Evolutionary conservation across 2,888 invertebrate genomes (phyloP).

Genomic region (Drosophila picticornis): DNA sequence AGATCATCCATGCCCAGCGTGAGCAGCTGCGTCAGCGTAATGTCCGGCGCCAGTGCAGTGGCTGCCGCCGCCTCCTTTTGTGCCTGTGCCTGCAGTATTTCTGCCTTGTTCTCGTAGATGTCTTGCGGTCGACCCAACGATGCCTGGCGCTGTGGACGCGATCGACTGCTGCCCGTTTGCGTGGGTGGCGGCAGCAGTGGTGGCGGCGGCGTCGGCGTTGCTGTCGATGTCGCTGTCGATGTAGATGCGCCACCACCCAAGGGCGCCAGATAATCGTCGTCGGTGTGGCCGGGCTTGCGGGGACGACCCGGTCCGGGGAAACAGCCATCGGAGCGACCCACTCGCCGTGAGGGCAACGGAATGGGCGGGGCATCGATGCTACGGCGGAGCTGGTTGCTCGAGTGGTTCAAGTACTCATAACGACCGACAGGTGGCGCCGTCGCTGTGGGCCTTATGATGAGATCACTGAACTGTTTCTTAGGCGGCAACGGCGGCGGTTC

Average conservation of each 20-base stretch:
- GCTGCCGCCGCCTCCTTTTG: constrained; percentile 39
- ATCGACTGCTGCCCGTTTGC: constrained; percentile 66
- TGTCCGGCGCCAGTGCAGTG: constrained; percentile 86
- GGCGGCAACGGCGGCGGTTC: constrained; percentile 91
- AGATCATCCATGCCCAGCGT: constrained; percentile 93
- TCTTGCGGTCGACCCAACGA: constrained; percentile 76
- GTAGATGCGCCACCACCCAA: constrained; percentile 77
- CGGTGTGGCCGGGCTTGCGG: constrained; percentile 87
- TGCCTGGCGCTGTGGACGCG: constrained; percentile 79
- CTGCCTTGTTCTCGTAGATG: constrained; percentile 84
- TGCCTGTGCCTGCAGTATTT: constrained; percentile 79
- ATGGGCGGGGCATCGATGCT: constrained; percentile 86
- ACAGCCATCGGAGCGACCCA: constrained; percentile 86
- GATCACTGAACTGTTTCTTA: constrained; percentile 88
- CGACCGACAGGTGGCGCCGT: constrained; percentile 64
- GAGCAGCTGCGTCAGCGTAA: constrained; percentile 93
- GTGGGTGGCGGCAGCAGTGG: constrained; percentile 86
- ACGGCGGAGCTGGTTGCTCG: constrained; percentile 49
- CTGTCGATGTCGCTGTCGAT: constrained; percentile 82
- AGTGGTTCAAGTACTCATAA: constrained; percentile 82
- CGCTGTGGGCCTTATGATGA: constrained; percentile 86
- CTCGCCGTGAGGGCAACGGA: constrained; percentile 87
- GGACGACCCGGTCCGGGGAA: constrained; percentile 86
- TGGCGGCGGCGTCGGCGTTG: constrained; percentile 83
- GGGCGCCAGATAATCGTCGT: constrained; percentile 90